Percentiles rank a stretch among this genome's conserved stretches.
These are phyloP conservation scores for Nylanderia fulva DNA, from an alignment of 1,140 invertebrate genomes.

Conservation along the genomic window DNA sequence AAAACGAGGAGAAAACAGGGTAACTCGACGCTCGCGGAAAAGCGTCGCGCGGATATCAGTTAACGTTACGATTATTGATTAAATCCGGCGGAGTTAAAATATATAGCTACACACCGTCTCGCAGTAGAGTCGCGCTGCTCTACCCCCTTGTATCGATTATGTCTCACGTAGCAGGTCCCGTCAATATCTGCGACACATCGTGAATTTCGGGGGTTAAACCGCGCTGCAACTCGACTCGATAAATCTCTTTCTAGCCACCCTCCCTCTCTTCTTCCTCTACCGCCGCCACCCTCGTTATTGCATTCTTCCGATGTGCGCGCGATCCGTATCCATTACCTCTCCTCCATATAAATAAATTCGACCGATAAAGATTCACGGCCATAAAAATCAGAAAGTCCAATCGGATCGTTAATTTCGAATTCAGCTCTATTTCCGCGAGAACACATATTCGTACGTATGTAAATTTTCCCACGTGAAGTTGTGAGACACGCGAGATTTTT, in stretches of 20 bases:
- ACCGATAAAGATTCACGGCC: neutral
- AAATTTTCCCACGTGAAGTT: too few relatives aligned
- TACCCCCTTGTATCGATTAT: slow-evolving; percentile 68
- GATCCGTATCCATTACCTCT: slow-evolving; percentile 34
- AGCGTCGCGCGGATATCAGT: slow-evolving; percentile 52
- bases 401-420: neutral
- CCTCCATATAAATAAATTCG: slow-evolving; percentile 31
- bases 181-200: slow-evolving; percentile 59
- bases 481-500: neutral
- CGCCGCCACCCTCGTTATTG: slow-evolving; percentile 15
- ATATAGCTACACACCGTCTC: slow-evolving; percentile 61
- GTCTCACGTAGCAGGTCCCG: slow-evolving; percentile 59
- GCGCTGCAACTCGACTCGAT: slow-evolving; percentile 55
- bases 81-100: slow-evolving; percentile 63
- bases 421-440: neutral
- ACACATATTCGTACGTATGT: too few relatives aligned
- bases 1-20: slow-evolving; percentile 32
- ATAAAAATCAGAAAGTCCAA: neutral
- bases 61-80: slow-evolving; percentile 66
- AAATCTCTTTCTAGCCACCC: slow-evolving; percentile 10
- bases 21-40: slow-evolving; percentile 4
- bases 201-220: slow-evolving; percentile 63
- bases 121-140: slow-evolving; percentile 54
- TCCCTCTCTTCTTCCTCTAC: neutral
- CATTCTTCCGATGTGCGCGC: slow-evolving; percentile 39